Conservation (phyloP, 2,797 vertebrate genomes). For the Tragopan temminckii region DNA sequence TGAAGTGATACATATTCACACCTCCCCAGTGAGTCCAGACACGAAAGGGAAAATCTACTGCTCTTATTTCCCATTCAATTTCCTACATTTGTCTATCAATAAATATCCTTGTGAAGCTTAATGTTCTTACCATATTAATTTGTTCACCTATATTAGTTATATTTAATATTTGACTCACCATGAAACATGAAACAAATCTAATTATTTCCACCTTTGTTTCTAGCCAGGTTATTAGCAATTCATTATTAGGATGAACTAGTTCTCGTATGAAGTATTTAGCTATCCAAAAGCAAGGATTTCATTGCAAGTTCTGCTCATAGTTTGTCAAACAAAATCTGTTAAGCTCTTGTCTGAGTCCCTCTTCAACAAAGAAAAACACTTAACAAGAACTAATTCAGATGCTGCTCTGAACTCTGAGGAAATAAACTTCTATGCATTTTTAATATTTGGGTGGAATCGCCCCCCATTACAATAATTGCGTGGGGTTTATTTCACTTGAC, state of each 20-base stretch:
- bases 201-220: not conserved
- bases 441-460: not conserved
- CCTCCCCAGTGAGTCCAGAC: not conserved
- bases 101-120: not conserved
- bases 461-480: not conserved
- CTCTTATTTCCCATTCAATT: not conserved
- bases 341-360: not conserved
- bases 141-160: not conserved
- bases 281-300: not conserved
- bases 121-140: not conserved
- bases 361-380: not conserved
- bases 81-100: not conserved
- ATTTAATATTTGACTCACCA: not conserved
- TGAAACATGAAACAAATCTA: constrained; percentile 17
- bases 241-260: not conserved
- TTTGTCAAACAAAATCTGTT: not conserved
- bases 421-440: not conserved
- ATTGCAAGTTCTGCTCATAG: not conserved
- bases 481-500: not conserved
- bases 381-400: not conserved
- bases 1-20: not conserved
- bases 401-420: not conserved
- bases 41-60: not conserved
- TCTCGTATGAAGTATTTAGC: not conserved
- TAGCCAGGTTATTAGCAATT: not conserved